Percentiles rank a stretch among this genome's conserved stretches.
Evolutionary conservation across 2,113 vertebrate genomes (phyloP).

Genomic region (Glaucomys volans): DNA sequence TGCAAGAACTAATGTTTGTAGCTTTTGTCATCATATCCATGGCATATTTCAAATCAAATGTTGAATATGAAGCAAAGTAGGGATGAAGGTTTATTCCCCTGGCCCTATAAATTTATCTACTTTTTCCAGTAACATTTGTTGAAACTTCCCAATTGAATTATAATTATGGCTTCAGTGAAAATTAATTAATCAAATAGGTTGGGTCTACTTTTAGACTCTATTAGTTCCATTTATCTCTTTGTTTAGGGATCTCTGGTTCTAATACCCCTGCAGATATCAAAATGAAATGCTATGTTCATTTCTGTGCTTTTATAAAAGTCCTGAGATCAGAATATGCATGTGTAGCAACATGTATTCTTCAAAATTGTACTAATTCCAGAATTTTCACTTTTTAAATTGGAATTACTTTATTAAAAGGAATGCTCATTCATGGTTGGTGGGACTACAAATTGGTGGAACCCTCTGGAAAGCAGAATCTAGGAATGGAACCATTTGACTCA

Average conservation of each 20-base stretch:
- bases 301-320: not conserved
- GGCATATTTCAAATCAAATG: not conserved
- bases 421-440: too few species aligned
- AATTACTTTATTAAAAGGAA: not conserved
- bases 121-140: not conserved
- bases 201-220: not conserved
- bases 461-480: too few species aligned
- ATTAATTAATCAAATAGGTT: not conserved
- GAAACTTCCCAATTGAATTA: not conserved
- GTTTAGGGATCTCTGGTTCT: not conserved
- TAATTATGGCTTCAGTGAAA: not conserved
- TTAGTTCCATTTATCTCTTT: not conserved
- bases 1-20: not conserved
- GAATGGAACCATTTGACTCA: too few species aligned
- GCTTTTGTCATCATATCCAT: not conserved
- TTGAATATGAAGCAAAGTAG: not conserved
- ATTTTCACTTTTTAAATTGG: not conserved
- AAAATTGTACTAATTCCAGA: not conserved
- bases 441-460: too few species aligned
- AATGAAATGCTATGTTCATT: not conserved
- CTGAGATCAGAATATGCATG: not conserved
- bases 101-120: not conserved
- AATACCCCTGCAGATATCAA: too few species aligned
- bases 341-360: not conserved
- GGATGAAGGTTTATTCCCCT: not conserved